A percentile compares a stretch with the other conserved stretches of the same genome.
Evolutionary conservation across 2,888 invertebrate species (phyloP).

Genomic region (Uloborus plumipes): DNA sequence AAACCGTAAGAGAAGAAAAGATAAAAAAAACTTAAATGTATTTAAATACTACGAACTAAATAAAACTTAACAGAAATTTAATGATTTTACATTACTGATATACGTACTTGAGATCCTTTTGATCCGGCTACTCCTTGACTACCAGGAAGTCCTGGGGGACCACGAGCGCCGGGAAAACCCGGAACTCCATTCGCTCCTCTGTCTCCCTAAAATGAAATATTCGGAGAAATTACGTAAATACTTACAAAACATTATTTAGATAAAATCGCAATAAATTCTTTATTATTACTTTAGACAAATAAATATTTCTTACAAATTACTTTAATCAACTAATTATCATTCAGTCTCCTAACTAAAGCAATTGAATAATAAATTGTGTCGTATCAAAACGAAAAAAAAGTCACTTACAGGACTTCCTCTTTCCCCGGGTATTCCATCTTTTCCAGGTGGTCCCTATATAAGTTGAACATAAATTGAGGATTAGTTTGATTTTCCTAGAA

Average conservation of each 20-base stretch:
- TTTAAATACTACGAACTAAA: not conserved
- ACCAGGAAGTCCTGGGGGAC: slow-evolving; percentile 76
- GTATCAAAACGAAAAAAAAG: no score
- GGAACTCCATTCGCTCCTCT: slow-evolving; percentile 66
- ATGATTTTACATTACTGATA: not conserved
- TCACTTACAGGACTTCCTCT: slow-evolving; percentile 76
- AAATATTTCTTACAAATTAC: no score
- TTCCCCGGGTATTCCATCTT: slow-evolving; percentile 85
- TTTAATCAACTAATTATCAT: no score
- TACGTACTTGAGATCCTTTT: slow-evolving; percentile 80
- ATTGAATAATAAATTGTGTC: no score
- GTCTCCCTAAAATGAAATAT: slow-evolving; percentile 39
- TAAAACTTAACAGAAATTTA: not conserved
- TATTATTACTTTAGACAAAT: no score
- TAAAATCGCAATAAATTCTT: no score
- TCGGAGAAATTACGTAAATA: no score
- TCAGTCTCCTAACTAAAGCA: no score
- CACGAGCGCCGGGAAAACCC: slow-evolving; percentile 72
- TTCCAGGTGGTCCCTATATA: slow-evolving; percentile 81
- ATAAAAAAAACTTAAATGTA: not conserved
- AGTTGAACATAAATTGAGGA: not conserved
- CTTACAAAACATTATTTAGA: no score
- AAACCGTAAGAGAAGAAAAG: not conserved
- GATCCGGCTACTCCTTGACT: slow-evolving; percentile 76
- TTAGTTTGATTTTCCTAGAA: not conserved